These are phyloP conservation scores for Campaea margaritaria DNA, from an alignment of 2,888 invertebrate species.

Conservation along the genomic window DNA sequence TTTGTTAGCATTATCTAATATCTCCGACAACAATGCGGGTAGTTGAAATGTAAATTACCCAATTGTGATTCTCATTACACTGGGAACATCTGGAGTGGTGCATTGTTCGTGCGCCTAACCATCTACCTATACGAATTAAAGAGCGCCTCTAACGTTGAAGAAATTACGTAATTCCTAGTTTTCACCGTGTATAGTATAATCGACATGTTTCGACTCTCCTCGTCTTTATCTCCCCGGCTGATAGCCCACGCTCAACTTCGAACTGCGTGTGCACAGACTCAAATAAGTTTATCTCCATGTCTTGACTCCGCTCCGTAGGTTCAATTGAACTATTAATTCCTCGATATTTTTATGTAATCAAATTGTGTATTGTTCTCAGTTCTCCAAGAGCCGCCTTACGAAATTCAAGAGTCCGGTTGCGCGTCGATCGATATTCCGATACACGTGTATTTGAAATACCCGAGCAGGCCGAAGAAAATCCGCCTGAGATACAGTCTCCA, in stretches of 20 bases:
- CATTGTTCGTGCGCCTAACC: conserved; percentile 1
- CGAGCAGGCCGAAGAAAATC: conserved; percentile 75
- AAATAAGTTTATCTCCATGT: conserved; percentile 54
- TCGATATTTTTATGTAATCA: conserved; percentile 48
- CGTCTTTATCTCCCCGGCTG: conserved; percentile 63
- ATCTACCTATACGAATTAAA: neutral
- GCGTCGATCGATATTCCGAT: conserved; percentile 79
- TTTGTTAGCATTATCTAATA: conserved; percentile 2
- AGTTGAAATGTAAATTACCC: conserved; percentile 11
- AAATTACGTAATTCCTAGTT: conserved; percentile 26
- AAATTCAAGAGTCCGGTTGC: conserved; percentile 80
- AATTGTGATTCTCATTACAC: conserved; percentile 1
- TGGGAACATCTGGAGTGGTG: neutral
- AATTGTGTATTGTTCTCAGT: conserved; percentile 53
- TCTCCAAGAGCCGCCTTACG: conserved; percentile 81
- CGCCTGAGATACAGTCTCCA: conserved; percentile 74
- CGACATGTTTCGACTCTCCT: conserved; percentile 57
- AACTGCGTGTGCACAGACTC: conserved; percentile 36
- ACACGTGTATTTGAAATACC: conserved; percentile 78
- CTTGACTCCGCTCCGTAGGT: conserved; percentile 43
- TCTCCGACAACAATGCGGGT: conserved; percentile 8
- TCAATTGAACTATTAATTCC: conserved; percentile 33
- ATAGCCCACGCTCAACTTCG: conserved; percentile 57
- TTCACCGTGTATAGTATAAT: conserved; percentile 31
- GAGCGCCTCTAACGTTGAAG: conserved; percentile 23